phyloP scores from a whole-genome alignment of 2,113 vertebrate species.

The Rhinolophus ferrumequinum region DNA sequence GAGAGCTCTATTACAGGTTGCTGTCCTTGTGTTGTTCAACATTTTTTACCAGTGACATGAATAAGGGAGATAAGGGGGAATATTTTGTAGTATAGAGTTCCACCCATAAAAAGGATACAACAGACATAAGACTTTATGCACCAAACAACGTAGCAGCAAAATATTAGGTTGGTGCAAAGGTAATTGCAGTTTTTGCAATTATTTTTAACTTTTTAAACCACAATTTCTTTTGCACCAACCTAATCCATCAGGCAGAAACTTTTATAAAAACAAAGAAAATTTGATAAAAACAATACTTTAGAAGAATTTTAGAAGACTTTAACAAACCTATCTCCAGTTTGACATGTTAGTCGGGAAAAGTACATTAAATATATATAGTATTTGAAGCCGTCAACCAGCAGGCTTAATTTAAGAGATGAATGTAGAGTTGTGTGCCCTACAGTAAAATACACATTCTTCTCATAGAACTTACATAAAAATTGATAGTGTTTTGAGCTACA shows the following conservation, averaged over 20 bases:
- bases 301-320: neutral
- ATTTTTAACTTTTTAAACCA: no score
- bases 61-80: neutral
- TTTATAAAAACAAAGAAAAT: neutral
- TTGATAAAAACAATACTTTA: neutral
- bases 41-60: neutral
- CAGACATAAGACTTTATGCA: neutral
- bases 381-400: neutral
- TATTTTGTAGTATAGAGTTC: neutral
- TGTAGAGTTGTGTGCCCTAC: neutral
- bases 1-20: neutral
- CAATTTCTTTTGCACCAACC: no score
- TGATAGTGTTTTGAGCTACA: neutral
- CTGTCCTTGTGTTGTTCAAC: neutral
- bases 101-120: neutral
- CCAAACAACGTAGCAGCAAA: neutral
- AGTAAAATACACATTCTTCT: neutral
- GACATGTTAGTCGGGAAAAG: constrained; percentile 1
- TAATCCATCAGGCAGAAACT: neutral
- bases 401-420: constrained; percentile 21
- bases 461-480: neutral
- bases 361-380: neutral
- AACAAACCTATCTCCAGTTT: constrained; percentile 11
- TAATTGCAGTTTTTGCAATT: no score
- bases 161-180: no score